Evolutionary conservation across 2,113 vertebrate species (phyloP).

Genomic region (Larimichthys crocea): DNA sequence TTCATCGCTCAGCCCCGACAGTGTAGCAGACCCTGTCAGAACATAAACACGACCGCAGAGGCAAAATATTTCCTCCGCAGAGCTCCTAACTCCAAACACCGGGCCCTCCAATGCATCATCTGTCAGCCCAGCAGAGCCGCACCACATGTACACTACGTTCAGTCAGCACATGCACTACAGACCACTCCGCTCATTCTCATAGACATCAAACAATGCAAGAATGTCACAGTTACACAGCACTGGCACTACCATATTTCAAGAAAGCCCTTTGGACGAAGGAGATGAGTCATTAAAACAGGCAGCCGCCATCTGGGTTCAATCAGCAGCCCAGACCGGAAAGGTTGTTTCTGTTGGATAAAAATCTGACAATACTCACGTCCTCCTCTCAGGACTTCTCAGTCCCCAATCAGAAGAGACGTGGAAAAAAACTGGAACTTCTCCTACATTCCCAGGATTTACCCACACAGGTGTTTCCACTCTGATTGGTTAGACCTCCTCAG

Average conservation of each 20-base stretch:
- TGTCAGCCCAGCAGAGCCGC: slow-evolving; percentile 22
- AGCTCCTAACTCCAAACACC: slow-evolving; percentile 38
- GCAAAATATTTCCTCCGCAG: slow-evolving; percentile 46
- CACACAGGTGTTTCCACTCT: too few species aligned
- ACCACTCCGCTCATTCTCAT: slow-evolving; percentile 20
- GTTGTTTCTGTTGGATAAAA: slow-evolving; percentile 28
- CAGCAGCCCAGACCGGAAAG: not conserved
- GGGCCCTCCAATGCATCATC: slow-evolving; percentile 31
- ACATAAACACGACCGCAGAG: slow-evolving; percentile 58
- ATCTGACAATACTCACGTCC: slow-evolving; percentile 14
- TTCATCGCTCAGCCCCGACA: slow-evolving; percentile 26
- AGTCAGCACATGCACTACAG: slow-evolving; percentile 51
- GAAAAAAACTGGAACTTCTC: slow-evolving; percentile 5
- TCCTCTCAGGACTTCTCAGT: not conserved
- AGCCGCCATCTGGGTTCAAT: slow-evolving; percentile 44
- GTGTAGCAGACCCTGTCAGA: slow-evolving; percentile 39
- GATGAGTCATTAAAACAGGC: slow-evolving; percentile 23
- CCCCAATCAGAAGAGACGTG: not conserved
- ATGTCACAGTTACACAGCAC: slow-evolving; percentile 21
- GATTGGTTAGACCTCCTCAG: too few species aligned
- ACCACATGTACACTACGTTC: slow-evolving; percentile 15
- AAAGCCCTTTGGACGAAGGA: not conserved
- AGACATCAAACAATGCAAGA: slow-evolving; percentile 49
- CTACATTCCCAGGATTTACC: too few species aligned
- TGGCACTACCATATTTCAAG: slow-evolving; percentile 41